phyloP scores from a whole-genome alignment of 2,888 invertebrate genomes.

The Leucophenga maculata region DNA sequence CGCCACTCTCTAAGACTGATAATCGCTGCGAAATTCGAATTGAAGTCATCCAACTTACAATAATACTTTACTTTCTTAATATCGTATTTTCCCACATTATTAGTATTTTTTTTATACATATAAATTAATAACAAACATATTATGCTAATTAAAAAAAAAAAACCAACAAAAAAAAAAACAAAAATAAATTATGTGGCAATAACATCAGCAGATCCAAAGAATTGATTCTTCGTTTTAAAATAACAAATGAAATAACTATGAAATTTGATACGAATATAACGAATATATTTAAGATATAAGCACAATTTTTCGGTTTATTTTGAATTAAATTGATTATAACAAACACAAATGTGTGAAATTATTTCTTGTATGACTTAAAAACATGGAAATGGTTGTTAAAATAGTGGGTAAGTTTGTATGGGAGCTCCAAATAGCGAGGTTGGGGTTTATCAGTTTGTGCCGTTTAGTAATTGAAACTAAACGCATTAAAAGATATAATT shows the following conservation, averaged over 20 bases:
- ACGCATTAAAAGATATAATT: too few species aligned
- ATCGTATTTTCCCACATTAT: not conserved
- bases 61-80: not conserved
- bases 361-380: too few species aligned
- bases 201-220: conserved; percentile 44
- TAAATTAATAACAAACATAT: not conserved
- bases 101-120: conserved; percentile 1
- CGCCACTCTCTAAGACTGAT: conserved; percentile 14
- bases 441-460: too few species aligned
- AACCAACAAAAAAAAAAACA: too few species aligned
- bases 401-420: too few species aligned
- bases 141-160: conserved; percentile 41
- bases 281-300: conserved; percentile 17
- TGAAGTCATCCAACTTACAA: not conserved
- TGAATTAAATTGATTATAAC: conserved; percentile 23
- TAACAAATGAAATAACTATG: conserved; percentile 36
- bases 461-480: too few species aligned
- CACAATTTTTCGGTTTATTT: conserved; percentile 21
- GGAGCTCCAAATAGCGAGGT: too few species aligned
- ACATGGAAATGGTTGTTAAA: too few species aligned
- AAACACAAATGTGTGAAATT: not conserved
- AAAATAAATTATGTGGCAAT: conserved; percentile 18
- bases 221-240: conserved; percentile 29
- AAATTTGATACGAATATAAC: conserved; percentile 32
- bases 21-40: not conserved